A percentile compares a stretch with the other conserved stretches of the same genome.
Evolutionary conservation across 2,888 invertebrate species (phyloP).

Genomic region (Dolichopus griseipennis): DNA sequence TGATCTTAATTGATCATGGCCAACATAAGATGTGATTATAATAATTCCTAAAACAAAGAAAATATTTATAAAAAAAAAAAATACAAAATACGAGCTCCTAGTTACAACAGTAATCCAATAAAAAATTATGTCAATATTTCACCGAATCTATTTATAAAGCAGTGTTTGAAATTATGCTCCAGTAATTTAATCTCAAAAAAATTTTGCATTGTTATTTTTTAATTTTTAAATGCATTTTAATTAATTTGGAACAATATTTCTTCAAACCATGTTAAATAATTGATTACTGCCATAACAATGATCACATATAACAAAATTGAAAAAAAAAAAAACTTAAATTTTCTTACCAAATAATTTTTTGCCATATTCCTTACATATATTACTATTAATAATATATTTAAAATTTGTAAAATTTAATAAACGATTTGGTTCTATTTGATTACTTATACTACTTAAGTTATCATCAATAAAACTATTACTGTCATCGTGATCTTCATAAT

Average conservation of each 20-base stretch:
- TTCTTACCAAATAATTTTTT: constrained; percentile 35
- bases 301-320: too few relatives aligned
- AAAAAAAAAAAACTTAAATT: neutral
- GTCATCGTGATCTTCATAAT: neutral
- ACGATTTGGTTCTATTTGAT: constrained; percentile 12
- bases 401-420: constrained; percentile 35
- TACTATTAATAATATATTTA: constrained; percentile 31
- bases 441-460: constrained; percentile 2
- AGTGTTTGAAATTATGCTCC: too few relatives aligned
- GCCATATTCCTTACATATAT: constrained; percentile 28
- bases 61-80: neutral
- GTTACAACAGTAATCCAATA: neutral
- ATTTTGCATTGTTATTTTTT: too few relatives aligned
- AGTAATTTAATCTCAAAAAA: too few relatives aligned
- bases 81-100: neutral
- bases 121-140: neutral
- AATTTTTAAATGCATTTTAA: too few relatives aligned
- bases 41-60: constrained; percentile 37
- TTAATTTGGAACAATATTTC: too few relatives aligned
- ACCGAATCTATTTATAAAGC: too few relatives aligned
- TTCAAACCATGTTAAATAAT: too few relatives aligned
- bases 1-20: constrained; percentile 59
- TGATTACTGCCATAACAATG: too few relatives aligned
- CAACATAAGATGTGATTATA: constrained; percentile 68
- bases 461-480: neutral